Percentiles rank a stretch among this genome's conserved stretches.
Conservation (phyloP, 2,888 invertebrate genomes). For the Apantesis nais region DNA sequence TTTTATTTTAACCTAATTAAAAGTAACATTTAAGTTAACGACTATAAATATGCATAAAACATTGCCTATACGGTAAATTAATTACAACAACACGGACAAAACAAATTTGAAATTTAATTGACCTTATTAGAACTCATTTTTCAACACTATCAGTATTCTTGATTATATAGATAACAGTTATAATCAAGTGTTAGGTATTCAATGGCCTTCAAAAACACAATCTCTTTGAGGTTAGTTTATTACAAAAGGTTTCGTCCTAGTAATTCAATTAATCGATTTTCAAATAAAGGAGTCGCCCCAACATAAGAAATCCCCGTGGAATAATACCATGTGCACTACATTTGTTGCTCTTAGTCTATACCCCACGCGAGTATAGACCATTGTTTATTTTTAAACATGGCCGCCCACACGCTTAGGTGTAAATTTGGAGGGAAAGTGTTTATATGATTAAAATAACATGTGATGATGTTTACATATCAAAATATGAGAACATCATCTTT, state of each 20-base stretch:
- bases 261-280: background rate
- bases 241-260: background rate
- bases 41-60: background rate
- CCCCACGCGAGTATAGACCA: constrained; percentile 50
- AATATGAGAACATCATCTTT: background rate
- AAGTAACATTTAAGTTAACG: background rate
- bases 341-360: constrained; percentile 55
- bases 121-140: background rate
- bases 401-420: constrained; percentile 53
- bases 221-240: constrained; percentile 1
- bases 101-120: background rate
- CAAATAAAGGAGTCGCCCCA: constrained; percentile 10
- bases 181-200: background rate
- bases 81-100: too few relatives aligned
- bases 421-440: constrained; percentile 56
- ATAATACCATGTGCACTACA: constrained; percentile 62
- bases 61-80: background rate
- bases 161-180: background rate
- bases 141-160: background rate
- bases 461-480: background rate
- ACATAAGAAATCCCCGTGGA: constrained; percentile 67
- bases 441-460: constrained; percentile 20
- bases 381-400: constrained; percentile 60
- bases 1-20: background rate
- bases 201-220: background rate